Evolutionary conservation across 2,113 vertebrate species (phyloP), one percentile per base, ranked within the genome.

Genomic region (Gymnorhina tibicen): DNA sequence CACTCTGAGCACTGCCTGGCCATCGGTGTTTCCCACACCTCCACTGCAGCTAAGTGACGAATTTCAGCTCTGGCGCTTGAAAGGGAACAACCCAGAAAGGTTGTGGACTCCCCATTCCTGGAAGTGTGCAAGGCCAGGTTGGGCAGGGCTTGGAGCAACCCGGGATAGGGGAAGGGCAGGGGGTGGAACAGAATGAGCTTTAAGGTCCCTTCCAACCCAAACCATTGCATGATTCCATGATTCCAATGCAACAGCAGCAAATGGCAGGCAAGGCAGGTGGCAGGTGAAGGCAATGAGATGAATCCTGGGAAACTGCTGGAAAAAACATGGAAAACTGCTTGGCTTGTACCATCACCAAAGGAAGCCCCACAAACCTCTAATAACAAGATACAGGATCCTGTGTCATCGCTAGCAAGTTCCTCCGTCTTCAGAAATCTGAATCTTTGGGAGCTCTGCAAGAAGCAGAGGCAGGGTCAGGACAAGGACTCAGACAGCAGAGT

Each of bases 11-110:
- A 4, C 19, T 7, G 50, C 16, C 2, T 0, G 1, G n/a, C 35
- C 64, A 1, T 1, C 1, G 0, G 42, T 0, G 17, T 3, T 10
- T 22, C 58, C 46, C 73, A 9, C 44, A 15, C 28, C 78, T 33
- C 46, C 1, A 2, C 3, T 13, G 42, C 69, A 37, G 39, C 35
- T 12, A 2, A 12, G 55, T 1, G 30, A 64, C 0, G 0, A 4
- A 1, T 49, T 41, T 6, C 0, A 0, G 59, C 58, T 88, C 75
- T 22, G 50, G 28, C 52, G 58, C 44, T 21, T 8, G n/a, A 21
- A 35, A 16, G 13, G 26, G 53, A 75, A 20, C 44, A 24, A 16
- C 8, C 10, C 60, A 39, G 52, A n/a, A 44, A 22, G 37, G 44
- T 1, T 44, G 12, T 16, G 44, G 52, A 28, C 7, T 16, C 30